These are phyloP conservation scores for Amphipyra berbera DNA, from an alignment of 2,888 invertebrate genomes.

Conservation along the genomic window DNA sequence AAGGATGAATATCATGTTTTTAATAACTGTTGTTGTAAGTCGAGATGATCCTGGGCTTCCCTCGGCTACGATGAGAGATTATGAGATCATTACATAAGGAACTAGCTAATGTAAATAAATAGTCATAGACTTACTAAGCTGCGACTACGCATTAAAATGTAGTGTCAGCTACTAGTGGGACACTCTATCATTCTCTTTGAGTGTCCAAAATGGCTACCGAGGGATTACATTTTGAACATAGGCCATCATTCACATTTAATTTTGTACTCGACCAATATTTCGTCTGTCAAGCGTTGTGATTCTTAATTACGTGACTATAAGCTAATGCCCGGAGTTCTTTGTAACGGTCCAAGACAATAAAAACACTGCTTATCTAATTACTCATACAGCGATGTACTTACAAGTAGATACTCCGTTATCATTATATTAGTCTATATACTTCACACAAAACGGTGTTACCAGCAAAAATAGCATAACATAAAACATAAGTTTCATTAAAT, in stretches of 20 bases:
- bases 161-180: no score
- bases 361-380: conserved; percentile 43
- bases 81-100: no score
- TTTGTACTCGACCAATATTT: neutral
- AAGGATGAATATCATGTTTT: no score
- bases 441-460: neutral
- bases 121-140: no score
- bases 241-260: no score
- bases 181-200: no score
- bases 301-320: neutral
- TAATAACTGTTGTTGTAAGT: no score
- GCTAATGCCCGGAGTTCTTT: neutral
- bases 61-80: no score
- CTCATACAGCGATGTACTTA: conserved; percentile 40
- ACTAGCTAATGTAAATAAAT: no score
- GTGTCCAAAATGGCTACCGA: no score
- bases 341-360: conserved; percentile 3
- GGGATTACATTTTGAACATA: neutral
- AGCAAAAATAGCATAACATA: neutral
- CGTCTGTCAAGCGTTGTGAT: neutral
- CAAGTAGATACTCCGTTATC: conserved; percentile 32
- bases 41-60: no score
- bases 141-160: no score
- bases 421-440: neutral
- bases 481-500: conserved; percentile 9